phyloP scores from a whole-genome alignment of 2,888 invertebrate genomes.

The Gisinianus flammeolus region DNA sequence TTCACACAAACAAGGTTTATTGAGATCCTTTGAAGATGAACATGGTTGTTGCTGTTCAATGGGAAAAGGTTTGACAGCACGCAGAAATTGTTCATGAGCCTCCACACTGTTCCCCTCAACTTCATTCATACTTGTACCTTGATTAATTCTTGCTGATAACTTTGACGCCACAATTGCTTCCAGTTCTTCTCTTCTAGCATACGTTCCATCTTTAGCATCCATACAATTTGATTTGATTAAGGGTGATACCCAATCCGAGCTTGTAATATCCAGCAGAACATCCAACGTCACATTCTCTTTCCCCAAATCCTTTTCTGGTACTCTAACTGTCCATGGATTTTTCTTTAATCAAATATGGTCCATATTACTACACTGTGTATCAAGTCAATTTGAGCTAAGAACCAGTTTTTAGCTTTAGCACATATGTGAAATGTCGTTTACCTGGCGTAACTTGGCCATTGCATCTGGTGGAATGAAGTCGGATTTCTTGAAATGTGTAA shows the following conservation, averaged over 20 bases:
- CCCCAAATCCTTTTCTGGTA: slow-evolving; percentile 88
- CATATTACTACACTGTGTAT: no score
- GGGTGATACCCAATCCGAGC: slow-evolving; percentile 72
- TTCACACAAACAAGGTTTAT: slow-evolving; percentile 42
- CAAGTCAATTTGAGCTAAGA: no score
- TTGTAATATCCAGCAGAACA: slow-evolving; percentile 75
- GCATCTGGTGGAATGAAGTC: slow-evolving; percentile 95
- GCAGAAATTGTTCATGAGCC: slow-evolving; percentile 47
- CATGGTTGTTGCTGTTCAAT: slow-evolving; percentile 15
- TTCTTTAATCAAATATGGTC: slow-evolving; percentile 61
- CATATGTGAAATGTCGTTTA: slow-evolving; percentile 60
- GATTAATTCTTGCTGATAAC: background rate
- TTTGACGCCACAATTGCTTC: slow-evolving; percentile 34
- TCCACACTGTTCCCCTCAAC: slow-evolving; percentile 41
- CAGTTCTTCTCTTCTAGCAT: slow-evolving; percentile 74
- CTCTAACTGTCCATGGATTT: slow-evolving; percentile 85
- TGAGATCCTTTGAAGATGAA: slow-evolving; percentile 9
- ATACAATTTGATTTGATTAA: slow-evolving; percentile 43
- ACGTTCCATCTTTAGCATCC: slow-evolving; percentile 74
- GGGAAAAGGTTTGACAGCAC: slow-evolving; percentile 46
- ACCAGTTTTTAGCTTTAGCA: no score
- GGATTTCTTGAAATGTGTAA: slow-evolving; percentile 81
- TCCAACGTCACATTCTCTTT: slow-evolving; percentile 84
- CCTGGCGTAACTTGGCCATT: slow-evolving; percentile 93
- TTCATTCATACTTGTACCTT: slow-evolving; percentile 24